Base-by-base conservation (phyloP, 2,888 invertebrate genomes). In the Dynastes tityus region DNA sequence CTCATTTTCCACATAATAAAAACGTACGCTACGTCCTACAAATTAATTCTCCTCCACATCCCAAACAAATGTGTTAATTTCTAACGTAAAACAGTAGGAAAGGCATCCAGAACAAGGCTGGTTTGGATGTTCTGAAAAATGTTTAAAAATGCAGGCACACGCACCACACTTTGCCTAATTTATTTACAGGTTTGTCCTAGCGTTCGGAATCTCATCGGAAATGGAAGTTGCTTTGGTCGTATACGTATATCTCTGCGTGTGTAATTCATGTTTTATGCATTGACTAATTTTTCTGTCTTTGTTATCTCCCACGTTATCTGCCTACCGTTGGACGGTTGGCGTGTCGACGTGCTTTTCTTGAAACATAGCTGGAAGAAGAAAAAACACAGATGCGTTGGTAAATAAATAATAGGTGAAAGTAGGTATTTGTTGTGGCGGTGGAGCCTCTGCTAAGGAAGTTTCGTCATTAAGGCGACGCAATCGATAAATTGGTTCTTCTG, bases 251-350 rank as follows among this genome's bases (percentile, higher is more conserved):
- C 16, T n/a, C 6, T 55, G 55, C 32, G 63, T 32, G 11, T 51
- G 65, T 65, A 65, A 68, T 68, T 68, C 68, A 68, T 68, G 68
- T 68, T 53, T 68, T 68, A 68, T 68, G 68, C 68, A 68, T 68
- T 27, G 51, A 22, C 49, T 51, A 68, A 51, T 68, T 68, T 67
- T 67, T 67, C 45, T 68, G 45, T 68, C 29, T 68, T 68, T 68
- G 68, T 68, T 68, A 68, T 68, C 68, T 68, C 68, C 68, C 68
- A 68, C 68, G 51, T 68, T 68, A 68, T 49, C 68, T 68, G 68
- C 68, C 68, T 68, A 68, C 68, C 32, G 63, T 63, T 32, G 51
- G 51, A 68, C 51, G 68, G 22, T 68, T 13, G 13, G 29, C 27
- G 27, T 22, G n/a, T 16, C 22, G 55, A 22, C 55, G 55, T n/a